Evolutionary conservation across 2,113 vertebrate genomes (phyloP).

Genomic region (Nematolebias whitei): DNA sequence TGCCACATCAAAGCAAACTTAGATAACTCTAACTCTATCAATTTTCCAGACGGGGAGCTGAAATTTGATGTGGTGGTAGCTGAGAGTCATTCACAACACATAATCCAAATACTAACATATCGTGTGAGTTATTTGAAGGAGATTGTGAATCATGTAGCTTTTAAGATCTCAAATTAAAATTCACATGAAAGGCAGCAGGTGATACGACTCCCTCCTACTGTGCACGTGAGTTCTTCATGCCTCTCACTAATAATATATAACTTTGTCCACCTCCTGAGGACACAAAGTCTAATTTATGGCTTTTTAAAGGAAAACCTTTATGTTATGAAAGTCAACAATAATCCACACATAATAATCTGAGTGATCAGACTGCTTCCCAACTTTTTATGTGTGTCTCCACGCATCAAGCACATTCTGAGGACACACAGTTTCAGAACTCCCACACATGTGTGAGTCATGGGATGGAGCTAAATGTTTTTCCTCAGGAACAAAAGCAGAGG

Average conservation of each 20-base stretch:
- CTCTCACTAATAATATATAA: slow-evolving; percentile 9
- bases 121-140: too few species aligned
- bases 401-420: not conserved
- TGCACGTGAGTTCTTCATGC: not conserved
- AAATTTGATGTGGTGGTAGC: too few species aligned
- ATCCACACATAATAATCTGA: not conserved
- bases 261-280: not conserved
- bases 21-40: too few species aligned
- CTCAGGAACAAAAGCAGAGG: not conserved
- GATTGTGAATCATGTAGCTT: too few species aligned
- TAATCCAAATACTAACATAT: too few species aligned
- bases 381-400: not conserved
- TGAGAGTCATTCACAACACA: too few species aligned
- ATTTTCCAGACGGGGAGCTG: too few species aligned
- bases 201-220: too few species aligned
- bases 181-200: too few species aligned
- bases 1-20: too few species aligned
- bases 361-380: not conserved
- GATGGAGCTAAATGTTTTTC: not conserved
- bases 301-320: slow-evolving; percentile 28
- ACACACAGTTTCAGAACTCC: not conserved
- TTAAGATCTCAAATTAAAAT: too few species aligned
- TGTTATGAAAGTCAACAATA: not conserved
- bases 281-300: slow-evolving; percentile 11
- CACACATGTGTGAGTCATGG: not conserved